These are phyloP conservation scores for Dicaeum eximium DNA, from an alignment of 2,113 vertebrate genomes.

Conservation along the genomic window DNA sequence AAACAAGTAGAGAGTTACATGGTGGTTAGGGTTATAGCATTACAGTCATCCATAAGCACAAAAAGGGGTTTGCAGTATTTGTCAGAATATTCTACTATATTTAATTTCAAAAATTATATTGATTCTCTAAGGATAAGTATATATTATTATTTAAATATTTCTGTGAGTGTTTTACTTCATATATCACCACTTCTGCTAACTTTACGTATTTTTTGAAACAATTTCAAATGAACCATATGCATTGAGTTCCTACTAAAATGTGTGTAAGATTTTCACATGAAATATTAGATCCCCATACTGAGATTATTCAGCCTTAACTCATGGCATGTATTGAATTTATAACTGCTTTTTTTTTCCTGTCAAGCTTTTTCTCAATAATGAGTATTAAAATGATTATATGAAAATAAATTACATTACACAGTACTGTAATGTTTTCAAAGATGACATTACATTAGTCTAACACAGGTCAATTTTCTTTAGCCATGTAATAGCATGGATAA, in stretches of 20 bases:
- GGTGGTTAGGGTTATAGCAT: neutral
- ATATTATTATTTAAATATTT: neutral
- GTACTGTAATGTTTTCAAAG: conserved; percentile 60
- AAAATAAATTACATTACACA: conserved; percentile 63
- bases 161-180: neutral
- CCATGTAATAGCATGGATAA: conserved; percentile 56
- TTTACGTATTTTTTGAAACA: neutral
- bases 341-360: conserved; percentile 16
- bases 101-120: neutral
- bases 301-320: neutral
- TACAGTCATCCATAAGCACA: neutral
- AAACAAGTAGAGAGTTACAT: neutral
- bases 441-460: conserved; percentile 63
- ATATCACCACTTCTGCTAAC: neutral
- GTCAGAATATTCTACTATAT: neutral
- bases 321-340: conserved; percentile 25
- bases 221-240: neutral
- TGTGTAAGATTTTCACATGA: neutral
- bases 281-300: neutral
- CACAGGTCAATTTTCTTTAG: conserved; percentile 47
- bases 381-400: conserved; percentile 65
- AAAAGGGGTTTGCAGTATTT: neutral
- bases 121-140: neutral
- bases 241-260: neutral
- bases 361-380: conserved; percentile 59